Percentiles rank a stretch among this genome's conserved stretches.
Conservation (phyloP, 2,113 vertebrate species). For the Zapus hudsonius region DNA sequence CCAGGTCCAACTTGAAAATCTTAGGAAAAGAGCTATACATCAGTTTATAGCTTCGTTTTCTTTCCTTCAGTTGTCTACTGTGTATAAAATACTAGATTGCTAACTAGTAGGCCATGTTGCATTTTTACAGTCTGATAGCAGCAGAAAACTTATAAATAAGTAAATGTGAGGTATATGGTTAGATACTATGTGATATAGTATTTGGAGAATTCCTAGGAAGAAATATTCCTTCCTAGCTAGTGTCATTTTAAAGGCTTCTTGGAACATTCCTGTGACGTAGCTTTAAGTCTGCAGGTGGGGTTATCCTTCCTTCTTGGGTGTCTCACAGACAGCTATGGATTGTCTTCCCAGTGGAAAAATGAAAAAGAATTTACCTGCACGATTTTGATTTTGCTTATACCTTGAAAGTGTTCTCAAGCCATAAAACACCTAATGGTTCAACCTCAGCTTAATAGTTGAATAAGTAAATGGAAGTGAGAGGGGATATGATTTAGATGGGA, state of each 20-base stretch:
- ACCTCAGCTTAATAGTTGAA: not conserved
- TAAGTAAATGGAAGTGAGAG: not conserved
- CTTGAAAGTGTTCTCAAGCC: not conserved
- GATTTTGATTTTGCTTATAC: slow-evolving; percentile 10
- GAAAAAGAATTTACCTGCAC: not conserved
- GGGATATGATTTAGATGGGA: slow-evolving; percentile 7
- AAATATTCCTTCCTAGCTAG: not conserved
- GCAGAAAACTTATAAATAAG: not conserved
- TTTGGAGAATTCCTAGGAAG: not conserved
- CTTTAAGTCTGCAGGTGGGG: not conserved
- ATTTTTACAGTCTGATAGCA: not conserved
- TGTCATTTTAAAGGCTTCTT: slow-evolving; percentile 2
- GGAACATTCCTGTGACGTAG: not conserved
- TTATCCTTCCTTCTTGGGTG: not conserved
- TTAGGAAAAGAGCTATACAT: not conserved
- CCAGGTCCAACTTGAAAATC: not conserved
- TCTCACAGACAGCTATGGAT: not conserved
- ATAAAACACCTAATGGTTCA: not conserved
- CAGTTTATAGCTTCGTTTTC: not conserved
- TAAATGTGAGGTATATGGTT: not conserved
- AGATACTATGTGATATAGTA: not conserved
- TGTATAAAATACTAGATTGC: not conserved
- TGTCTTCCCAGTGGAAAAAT: not conserved
- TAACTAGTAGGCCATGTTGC: not conserved
- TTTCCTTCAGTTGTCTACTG: not conserved